Percentiles rank a stretch among this genome's conserved stretches.
Conservation (phyloP, 2,888 invertebrate species). For the Papilio protenor region DNA sequence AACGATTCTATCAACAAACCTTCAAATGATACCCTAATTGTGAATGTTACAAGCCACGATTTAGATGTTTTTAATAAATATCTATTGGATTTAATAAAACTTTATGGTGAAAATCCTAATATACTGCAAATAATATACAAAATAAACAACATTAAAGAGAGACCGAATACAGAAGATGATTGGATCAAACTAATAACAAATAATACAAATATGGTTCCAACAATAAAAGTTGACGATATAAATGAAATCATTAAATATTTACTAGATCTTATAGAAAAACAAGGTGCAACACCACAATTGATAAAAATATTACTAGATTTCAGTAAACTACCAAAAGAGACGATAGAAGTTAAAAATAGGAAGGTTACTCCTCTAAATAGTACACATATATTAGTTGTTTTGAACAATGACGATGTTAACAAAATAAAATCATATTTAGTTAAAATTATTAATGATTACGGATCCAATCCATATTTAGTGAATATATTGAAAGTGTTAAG, state of each 20-base stretch:
- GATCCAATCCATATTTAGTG: slow-evolving; percentile 5
- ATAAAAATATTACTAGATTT: slow-evolving; percentile 18
- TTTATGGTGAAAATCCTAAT: slow-evolving; percentile 23
- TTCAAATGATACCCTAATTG: background rate
- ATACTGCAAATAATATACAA: slow-evolving; percentile 14
- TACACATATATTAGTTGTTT: slow-evolving; percentile 11
- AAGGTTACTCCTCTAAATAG: background rate
- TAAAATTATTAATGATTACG: slow-evolving; percentile 12
- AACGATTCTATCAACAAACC: background rate
- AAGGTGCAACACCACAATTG: slow-evolving; percentile 13
- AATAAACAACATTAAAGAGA: slow-evolving; percentile 26
- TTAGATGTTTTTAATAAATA: slow-evolving; percentile 24
- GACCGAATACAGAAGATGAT: background rate
- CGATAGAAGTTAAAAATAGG: background rate
- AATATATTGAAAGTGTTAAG: slow-evolving; percentile 17
- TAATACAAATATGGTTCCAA: background rate
- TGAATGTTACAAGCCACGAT: slow-evolving; percentile 16
- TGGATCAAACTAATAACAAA: background rate
- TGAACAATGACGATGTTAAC: slow-evolving; percentile 19
- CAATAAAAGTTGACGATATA: slow-evolving; percentile 18
- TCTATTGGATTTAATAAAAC: slow-evolving; percentile 26
- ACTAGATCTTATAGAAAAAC: slow-evolving; percentile 7
- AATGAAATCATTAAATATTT: slow-evolving; percentile 18
- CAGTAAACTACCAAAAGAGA: background rate
- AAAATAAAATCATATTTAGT: slow-evolving; percentile 29